Evolutionary conservation across 2,797 vertebrate genomes (phyloP).

Genomic region (Myotis vivesi): DNA sequence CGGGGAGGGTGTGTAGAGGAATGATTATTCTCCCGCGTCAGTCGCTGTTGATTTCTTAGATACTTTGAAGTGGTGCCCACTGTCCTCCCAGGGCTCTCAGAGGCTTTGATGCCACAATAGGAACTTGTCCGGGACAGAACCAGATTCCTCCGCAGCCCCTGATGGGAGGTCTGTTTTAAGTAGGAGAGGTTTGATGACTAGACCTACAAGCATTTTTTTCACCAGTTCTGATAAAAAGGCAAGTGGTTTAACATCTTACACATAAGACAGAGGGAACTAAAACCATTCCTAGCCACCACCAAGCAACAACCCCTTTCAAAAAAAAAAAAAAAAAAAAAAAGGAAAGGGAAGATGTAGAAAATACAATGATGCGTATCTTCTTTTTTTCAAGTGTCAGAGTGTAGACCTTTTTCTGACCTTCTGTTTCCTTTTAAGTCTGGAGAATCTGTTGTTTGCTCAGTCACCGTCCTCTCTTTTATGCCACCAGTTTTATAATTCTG

Average conservation of each 20-base stretch:
- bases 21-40: background rate
- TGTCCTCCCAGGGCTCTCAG: background rate
- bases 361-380: background rate
- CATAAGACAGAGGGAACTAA: background rate
- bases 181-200: background rate
- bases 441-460: background rate
- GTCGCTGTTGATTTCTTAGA: constrained; percentile 34
- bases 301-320: background rate
- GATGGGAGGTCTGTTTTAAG: constrained; percentile 23
- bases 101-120: background rate
- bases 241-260: constrained; percentile 18
- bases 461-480: background rate
- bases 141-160: background rate
- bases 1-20: background rate
- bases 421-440: background rate
- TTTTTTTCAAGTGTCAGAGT: background rate
- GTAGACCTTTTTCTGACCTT: background rate
- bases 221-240: constrained; percentile 36
- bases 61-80: constrained; percentile 36
- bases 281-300: background rate
- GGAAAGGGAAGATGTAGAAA: background rate
- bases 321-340: background rate
- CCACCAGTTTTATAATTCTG: background rate
- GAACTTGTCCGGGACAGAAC: background rate
- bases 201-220: background rate